Conservation (phyloP, 2,797 vertebrate genomes). For the Sebastolobus alascanus region DNA sequence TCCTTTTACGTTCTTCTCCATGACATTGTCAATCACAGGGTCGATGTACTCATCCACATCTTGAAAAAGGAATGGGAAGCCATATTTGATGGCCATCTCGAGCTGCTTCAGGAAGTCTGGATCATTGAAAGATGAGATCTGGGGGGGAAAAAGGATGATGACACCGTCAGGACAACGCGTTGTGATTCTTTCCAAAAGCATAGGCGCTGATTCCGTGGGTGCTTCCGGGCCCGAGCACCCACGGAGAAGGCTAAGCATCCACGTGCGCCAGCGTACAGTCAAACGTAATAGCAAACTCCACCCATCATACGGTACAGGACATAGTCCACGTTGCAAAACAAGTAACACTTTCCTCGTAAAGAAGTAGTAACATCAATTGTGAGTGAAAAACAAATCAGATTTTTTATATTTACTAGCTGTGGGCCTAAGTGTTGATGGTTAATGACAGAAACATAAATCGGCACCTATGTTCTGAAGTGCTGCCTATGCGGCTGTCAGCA, state of each 20-base stretch:
- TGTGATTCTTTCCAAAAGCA: background rate
- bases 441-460: background rate
- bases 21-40: conserved; percentile 94
- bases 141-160: conserved; percentile 42
- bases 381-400: background rate
- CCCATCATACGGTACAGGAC: background rate
- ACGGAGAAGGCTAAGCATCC: background rate
- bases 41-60: conserved; percentile 97
- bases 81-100: conserved; percentile 95
- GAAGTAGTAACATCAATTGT: background rate
- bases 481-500: conserved; percentile 8
- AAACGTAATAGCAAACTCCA: background rate
- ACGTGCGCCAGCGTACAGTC: background rate
- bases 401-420: background rate
- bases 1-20: conserved; percentile 93
- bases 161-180: conserved; percentile 6
- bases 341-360: background rate
- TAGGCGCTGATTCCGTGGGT: background rate
- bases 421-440: background rate
- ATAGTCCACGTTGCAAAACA: background rate
- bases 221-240: background rate
- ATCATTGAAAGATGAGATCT: conserved; percentile 96
- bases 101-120: conserved; percentile 96
- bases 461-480: background rate
- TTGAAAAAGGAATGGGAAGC: conserved; percentile 94